A percentile compares a stretch with the other conserved stretches of the same genome.
phyloP scores from a whole-genome alignment of 2,888 invertebrate genomes.

The Sericinus montela region DNA sequence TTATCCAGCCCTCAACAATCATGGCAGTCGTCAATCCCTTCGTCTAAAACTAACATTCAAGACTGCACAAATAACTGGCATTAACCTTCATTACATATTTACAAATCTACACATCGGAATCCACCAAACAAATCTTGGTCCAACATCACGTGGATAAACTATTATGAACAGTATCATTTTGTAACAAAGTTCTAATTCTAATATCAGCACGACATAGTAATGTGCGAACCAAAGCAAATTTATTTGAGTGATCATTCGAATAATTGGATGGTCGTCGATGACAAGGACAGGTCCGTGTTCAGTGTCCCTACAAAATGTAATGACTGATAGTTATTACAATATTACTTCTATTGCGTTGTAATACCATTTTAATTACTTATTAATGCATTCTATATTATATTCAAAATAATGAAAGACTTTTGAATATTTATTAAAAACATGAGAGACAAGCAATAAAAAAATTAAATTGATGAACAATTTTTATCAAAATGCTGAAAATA shows the following conservation, averaged over 20 bases:
- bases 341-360: too few relatives aligned
- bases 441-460: too few relatives aligned
- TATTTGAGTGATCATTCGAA: constrained; percentile 15
- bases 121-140: neutral
- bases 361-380: too few relatives aligned
- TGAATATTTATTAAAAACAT: too few relatives aligned
- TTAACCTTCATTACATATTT: constrained; percentile 18
- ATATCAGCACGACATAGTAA: neutral
- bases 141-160: neutral
- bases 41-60: constrained; percentile 19
- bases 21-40: constrained; percentile 13
- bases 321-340: neutral
- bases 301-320: constrained; percentile 1
- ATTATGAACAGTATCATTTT: neutral
- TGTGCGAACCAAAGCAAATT: constrained; percentile 6
- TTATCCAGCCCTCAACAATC: constrained; percentile 6
- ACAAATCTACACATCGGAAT: neutral
- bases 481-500: too few relatives aligned
- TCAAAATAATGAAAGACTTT: too few relatives aligned
- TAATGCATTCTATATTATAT: too few relatives aligned
- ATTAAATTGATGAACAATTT: too few relatives aligned
- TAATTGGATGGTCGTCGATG: constrained; percentile 10
- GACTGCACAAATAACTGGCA: constrained; percentile 19
- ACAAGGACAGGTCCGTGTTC: constrained; percentile 9
- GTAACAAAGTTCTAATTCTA: neutral